phyloP scores from a whole-genome alignment of 2,113 vertebrate species.

The Sialia sialis region DNA sequence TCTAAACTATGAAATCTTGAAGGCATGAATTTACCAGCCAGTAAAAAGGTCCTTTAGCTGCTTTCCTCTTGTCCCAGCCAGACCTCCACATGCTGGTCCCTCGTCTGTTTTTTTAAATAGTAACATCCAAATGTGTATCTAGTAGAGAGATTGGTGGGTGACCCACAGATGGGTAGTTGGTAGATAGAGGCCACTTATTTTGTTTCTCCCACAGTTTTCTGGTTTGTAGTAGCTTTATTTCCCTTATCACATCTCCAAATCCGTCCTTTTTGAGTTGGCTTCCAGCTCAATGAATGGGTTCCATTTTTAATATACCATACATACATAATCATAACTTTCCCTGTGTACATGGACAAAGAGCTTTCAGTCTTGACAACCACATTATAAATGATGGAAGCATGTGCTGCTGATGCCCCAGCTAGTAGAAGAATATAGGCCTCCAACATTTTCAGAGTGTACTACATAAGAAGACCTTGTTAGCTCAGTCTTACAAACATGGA shows the following conservation, averaged over 20 bases:
- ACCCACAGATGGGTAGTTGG: background rate
- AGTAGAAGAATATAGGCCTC: background rate
- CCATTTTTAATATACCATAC: background rate
- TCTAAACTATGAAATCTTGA: background rate
- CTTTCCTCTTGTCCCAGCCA: background rate
- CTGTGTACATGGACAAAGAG: background rate
- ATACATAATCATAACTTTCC: background rate
- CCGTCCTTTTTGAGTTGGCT: background rate
- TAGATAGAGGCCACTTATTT: fast-evolving
- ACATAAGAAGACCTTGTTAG: background rate
- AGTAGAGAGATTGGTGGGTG: background rate
- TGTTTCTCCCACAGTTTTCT: background rate
- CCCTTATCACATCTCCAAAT: background rate
- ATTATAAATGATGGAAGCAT: background rate
- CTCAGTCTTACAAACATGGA: background rate
- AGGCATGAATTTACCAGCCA: background rate
- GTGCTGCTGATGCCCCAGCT: background rate
- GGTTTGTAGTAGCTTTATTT: background rate
- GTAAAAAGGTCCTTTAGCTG: background rate
- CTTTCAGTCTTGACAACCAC: background rate
- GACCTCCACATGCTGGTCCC: background rate
- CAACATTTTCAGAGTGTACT: background rate
- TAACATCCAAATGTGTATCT: background rate
- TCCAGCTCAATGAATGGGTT: background rate
- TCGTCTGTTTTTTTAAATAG: background rate